These are phyloP conservation scores for Camponotus fellah DNA, from an alignment of 2,888 invertebrate genomes.

Conservation along the genomic window DNA sequence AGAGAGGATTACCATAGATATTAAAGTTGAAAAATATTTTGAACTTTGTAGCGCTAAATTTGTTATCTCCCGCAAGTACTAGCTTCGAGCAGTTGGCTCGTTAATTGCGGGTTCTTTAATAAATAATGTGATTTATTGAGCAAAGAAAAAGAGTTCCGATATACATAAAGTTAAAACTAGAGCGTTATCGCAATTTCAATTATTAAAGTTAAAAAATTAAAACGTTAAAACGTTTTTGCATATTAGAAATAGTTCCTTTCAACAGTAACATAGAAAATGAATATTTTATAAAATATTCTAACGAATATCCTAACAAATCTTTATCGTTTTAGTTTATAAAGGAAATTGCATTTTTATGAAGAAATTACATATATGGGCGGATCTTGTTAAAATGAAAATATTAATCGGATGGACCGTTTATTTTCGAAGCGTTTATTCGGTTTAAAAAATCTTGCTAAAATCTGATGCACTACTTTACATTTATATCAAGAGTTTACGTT, in stretches of 20 bases:
- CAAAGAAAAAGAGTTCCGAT: background rate
- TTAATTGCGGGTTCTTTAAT: conserved; percentile 10
- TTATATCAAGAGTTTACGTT: background rate
- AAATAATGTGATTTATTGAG: background rate
- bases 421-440: background rate
- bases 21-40: conserved; percentile 78
- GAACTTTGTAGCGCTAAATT: conserved; percentile 66
- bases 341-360: background rate
- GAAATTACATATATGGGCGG: background rate
- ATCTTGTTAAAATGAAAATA: background rate
- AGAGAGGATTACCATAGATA: conserved; percentile 79
- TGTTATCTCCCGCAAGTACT: background rate
- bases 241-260: background rate
- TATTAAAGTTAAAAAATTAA: background rate
- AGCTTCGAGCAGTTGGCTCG: background rate
- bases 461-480: background rate
- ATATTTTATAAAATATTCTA: background rate
- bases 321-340: background rate
- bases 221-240: background rate
- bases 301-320: background rate
- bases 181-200: background rate
- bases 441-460: background rate
- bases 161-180: background rate
- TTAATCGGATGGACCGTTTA: background rate
- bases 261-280: background rate